phyloP scores from a whole-genome alignment of 2,113 vertebrate species.

The Rhinopomastus cyanomelas region DNA sequence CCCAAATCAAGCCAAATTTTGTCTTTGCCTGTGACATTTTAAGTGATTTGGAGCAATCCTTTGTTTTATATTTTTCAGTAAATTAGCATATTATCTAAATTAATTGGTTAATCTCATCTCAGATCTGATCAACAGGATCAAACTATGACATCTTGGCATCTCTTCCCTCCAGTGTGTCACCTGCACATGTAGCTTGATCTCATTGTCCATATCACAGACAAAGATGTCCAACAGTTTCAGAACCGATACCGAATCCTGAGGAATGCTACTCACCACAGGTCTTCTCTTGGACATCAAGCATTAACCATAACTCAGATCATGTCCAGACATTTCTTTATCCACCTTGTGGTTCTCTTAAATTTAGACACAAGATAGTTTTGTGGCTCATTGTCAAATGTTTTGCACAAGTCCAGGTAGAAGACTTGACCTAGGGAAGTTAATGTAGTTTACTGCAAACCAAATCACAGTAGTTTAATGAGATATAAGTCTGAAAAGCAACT shows the following conservation, averaged over 20 bases:
- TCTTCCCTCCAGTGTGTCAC: background rate
- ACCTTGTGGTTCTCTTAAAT: background rate
- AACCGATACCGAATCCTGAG: background rate
- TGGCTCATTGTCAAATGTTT: background rate
- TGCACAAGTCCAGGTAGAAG: background rate
- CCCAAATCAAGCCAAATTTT: too few species aligned
- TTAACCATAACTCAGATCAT: background rate
- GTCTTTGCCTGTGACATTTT: too few species aligned
- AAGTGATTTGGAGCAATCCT: too few species aligned
- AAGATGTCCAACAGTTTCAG: background rate
- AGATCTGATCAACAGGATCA: too few species aligned
- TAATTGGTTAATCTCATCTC: too few species aligned
- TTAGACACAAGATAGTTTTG: background rate
- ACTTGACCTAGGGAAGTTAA: background rate
- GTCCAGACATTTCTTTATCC: background rate
- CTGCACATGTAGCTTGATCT: background rate
- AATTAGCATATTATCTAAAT: too few species aligned
- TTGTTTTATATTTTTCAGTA: too few species aligned
- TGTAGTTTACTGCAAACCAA: background rate
- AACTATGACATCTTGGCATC: too few species aligned
- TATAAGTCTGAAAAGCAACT: background rate
- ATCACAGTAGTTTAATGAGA: background rate
- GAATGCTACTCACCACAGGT: background rate
- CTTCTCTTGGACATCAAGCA: background rate
- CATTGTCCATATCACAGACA: background rate